phyloP scores from a whole-genome alignment of 1,140 invertebrate genomes.

The Drosophila athabasca region DNA sequence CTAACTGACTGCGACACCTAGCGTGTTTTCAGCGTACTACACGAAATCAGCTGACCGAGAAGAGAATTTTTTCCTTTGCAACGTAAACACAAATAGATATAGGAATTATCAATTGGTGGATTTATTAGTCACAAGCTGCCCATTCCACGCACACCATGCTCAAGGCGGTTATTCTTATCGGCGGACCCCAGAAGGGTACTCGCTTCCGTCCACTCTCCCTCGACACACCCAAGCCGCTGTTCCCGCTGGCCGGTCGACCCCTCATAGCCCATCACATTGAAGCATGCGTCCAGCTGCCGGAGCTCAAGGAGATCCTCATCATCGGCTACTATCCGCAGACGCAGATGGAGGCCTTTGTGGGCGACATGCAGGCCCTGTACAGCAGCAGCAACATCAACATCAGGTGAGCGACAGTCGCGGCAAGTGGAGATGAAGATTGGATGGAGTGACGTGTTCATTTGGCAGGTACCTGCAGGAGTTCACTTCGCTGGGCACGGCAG shows the following conservation, averaged over 20 bases:
- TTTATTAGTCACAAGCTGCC: conserved; percentile 48
- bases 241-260: conserved; percentile 97
- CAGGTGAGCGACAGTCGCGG: conserved; percentile 84
- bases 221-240: conserved; percentile 98
- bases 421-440: conserved; percentile 5
- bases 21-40: conserved; percentile 6
- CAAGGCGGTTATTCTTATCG: conserved; percentile 91
- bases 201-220: conserved; percentile 97
- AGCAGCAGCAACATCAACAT: conserved; percentile 93
- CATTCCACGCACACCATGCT: conserved; percentile 84
- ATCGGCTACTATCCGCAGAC: conserved; percentile 95
- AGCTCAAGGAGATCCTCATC: conserved; percentile 95
- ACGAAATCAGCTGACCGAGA: conserved; percentile 20
- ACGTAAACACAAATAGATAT: conserved; percentile 69
- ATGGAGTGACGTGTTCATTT: conserved; percentile 43
- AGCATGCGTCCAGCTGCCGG: conserved; percentile 91
- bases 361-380: conserved; percentile 92
- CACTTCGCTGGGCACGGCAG: conserved; percentile 96
- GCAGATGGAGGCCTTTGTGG: conserved; percentile 93
- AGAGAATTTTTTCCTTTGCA: conserved; percentile 28
- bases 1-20: conserved; percentile 13
- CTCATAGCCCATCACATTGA: conserved; percentile 99
- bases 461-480: conserved; percentile 96
- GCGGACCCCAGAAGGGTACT: conserved; percentile 93
- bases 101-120: conserved; percentile 24